These are phyloP conservation scores for Camelus dromedarius DNA, from an alignment of 2,113 vertebrate species.

Conservation along the genomic window DNA sequence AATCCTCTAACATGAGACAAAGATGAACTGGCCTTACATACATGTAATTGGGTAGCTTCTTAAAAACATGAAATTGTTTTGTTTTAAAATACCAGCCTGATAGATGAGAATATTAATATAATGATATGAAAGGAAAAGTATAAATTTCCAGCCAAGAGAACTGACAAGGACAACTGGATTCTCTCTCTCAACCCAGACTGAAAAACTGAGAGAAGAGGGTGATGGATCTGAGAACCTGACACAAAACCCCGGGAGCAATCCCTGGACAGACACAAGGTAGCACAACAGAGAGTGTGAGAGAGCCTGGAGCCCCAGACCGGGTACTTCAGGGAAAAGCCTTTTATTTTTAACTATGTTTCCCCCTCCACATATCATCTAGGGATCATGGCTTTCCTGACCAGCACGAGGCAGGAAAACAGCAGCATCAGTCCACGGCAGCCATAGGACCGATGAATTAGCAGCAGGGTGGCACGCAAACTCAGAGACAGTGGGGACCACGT, in stretches of 20 bases:
- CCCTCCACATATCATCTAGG: neutral
- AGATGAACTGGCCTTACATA: neutral
- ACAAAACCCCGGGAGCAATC: neutral
- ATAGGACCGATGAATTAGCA: neutral
- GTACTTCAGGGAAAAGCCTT: neutral
- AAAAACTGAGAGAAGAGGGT: neutral
- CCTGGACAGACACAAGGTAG: neutral
- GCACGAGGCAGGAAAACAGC: neutral
- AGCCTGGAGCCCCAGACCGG: neutral
- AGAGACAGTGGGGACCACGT: neutral
- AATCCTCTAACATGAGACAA: neutral
- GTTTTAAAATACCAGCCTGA: neutral
- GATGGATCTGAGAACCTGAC: neutral
- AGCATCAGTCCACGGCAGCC: neutral
- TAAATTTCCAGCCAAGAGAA: neutral
- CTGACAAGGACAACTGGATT: neutral
- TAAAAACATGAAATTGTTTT: neutral
- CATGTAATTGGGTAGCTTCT: neutral
- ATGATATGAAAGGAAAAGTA: neutral
- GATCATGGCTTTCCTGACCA: neutral
- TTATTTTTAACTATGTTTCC: no score
- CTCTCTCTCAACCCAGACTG: neutral
- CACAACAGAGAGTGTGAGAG: neutral
- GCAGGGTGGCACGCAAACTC: neutral
- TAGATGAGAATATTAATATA: neutral